These are phyloP conservation scores for Orius insidiosus DNA, from an alignment of 1,140 invertebrate species.

Conservation along the genomic window DNA sequence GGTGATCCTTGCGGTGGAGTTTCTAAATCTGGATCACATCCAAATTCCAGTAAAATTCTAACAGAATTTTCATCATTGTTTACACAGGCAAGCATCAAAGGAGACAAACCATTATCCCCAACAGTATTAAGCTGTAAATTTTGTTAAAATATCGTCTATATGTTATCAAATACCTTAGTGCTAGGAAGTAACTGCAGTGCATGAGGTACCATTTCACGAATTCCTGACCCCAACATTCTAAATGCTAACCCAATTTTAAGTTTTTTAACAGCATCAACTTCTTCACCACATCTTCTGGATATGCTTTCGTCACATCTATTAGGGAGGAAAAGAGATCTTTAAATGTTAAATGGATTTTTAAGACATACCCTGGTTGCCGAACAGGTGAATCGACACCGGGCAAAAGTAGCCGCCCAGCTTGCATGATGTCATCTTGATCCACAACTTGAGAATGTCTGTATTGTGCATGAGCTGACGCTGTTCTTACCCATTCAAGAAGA, in stretches of 20 bases:
- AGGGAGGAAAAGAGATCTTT: constrained; percentile 14
- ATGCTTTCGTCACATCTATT: constrained; percentile 33
- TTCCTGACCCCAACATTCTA: constrained; percentile 53
- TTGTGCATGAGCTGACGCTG: constrained; percentile 62
- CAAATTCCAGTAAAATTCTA: constrained; percentile 31
- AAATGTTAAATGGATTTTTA: too few relatives aligned
- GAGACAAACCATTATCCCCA: constrained; percentile 60
- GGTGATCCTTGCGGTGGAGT: constrained; percentile 27
- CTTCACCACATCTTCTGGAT: constrained; percentile 30
- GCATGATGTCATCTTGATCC: constrained; percentile 74
- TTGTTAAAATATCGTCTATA: background rate
- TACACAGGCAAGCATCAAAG: constrained; percentile 63
- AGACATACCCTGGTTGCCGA: constrained; percentile 38
- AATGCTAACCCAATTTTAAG: constrained; percentile 63
- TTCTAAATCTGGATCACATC: constrained; percentile 31
- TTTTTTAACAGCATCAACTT: constrained; percentile 36
- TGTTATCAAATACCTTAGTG: constrained; percentile 33
- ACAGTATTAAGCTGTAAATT: constrained; percentile 42
- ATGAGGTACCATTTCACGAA: constrained; percentile 59
- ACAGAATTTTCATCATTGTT: constrained; percentile 61
- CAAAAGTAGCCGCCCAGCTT: constrained; percentile 65
- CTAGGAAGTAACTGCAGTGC: constrained; percentile 55
- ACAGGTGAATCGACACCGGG: constrained; percentile 79
- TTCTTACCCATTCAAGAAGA: constrained; percentile 70
- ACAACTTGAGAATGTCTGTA: constrained; percentile 58